Base-by-base conservation (phyloP, 2,888 invertebrate genomes). In the Cerastoderma edule region DNA sequence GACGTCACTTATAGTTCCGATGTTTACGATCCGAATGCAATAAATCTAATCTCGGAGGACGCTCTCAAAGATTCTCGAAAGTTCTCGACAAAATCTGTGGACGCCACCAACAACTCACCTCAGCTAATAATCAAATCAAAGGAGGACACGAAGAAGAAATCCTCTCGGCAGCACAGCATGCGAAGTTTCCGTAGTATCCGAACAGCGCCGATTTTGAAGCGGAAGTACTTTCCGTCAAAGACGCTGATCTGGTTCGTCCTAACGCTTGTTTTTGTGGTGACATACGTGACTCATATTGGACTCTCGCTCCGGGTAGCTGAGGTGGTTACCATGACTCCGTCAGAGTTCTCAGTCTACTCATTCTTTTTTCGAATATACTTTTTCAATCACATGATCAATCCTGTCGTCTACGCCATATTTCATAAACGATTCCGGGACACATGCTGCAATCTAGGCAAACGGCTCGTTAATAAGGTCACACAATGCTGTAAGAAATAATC, bases 211-310 rank as follows among this genome's bases (percentile, higher is more conserved):
- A 44, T 77, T 13, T 28, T 69, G 32, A 57, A 57, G 3, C 39
- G 57, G 27, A 53, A 66, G 19, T 63, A 57, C 19, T 78, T 81
- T 53, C 81, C 81, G 3, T 67, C 77, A 22, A 81, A 81, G 57
- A 78, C 81, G 24, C 46, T 81, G 2, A 78, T 81, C 39, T 81
- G 81, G 81, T 81, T 81, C 39, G 67, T 81, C 32, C 53, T 81
- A 27, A 81, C 81, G 24, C 44, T 78, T 46, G 66, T 81, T 27
- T 81, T 81, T 28, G 71, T 81, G n/a, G 24, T 81, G 19, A 69
- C 81, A 13, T 81, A 78, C 35, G 63, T 77, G 53, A 72, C 78
- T 13, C 72, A 81, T 60, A 48, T 64, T 8, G 48, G 70, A 4
- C 60, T 78, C 0, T 39, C 81, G 19, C 39, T 81, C 4, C 56